These are phyloP conservation scores for Rutpela maculata DNA, from an alignment of 2,888 invertebrate species.

Conservation along the genomic window DNA sequence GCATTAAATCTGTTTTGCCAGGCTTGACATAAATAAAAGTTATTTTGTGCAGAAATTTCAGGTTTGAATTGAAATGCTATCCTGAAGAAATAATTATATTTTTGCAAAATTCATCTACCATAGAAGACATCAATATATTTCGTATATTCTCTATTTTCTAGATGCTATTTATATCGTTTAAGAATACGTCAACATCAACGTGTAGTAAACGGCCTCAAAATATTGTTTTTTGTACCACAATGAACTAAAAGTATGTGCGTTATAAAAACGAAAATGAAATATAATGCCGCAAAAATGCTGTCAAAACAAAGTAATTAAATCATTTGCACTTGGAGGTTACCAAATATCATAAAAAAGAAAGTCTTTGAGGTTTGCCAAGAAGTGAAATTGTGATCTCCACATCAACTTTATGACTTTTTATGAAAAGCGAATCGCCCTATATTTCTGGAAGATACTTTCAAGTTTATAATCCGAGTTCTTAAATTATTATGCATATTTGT, in stretches of 20 bases:
- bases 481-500: no score
- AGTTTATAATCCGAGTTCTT: no score
- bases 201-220: not conserved
- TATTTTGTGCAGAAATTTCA: no score
- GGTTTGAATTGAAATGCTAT: no score
- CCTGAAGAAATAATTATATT: no score
- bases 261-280: conserved; percentile 2
- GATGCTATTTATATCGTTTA: not conserved
- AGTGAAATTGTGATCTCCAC: not conserved
- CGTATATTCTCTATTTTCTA: no score
- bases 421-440: not conserved
- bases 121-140: no score
- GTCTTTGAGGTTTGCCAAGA: not conserved
- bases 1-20: no score
- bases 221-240: not conserved
- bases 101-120: no score
- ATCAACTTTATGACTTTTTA: not conserved
- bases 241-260: not conserved
- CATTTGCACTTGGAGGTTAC: conserved; percentile 12
- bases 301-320: conserved; percentile 24
- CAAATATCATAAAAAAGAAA: not conserved
- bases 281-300: not conserved
- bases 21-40: no score
- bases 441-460: not conserved
- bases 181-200: not conserved